Evolutionary conservation across 1,140 invertebrate genomes (phyloP), one percentile per base, ranked within the genome.

Genomic region (Goniozus legneri): DNA sequence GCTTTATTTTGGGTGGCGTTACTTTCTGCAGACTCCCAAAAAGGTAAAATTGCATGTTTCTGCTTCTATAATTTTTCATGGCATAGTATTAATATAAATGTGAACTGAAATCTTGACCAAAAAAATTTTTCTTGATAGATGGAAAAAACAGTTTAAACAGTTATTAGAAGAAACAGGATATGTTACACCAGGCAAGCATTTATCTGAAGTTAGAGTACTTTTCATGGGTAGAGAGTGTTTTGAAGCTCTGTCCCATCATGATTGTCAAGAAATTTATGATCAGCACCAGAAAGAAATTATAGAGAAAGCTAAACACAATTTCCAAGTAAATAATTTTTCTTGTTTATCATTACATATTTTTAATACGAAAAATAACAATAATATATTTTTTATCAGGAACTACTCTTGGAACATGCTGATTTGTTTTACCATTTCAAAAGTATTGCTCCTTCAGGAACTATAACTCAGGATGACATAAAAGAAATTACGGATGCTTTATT

Each of bases 161-260:
- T 77, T 97, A 19, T 77, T 98, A 45, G 91, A 95, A 69, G 93
- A 97, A 72, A 95, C 92, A 2, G 90, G 91, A 1, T 95, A 95
- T 69, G 92, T 97, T 15, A 91, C 88, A 10, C 92, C 94, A 8
- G 95, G 95, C 3, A 95, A 97, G 75, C 84, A 88, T 57, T 76
- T 98, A 43, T 86, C 88, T 3, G 95, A 98, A 77, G 90, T 97
- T 21, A 80, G 92, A 53, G 91, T 97, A 6, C 79, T 95, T 30
- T 94, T 98, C 66, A 91, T 96, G 85, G 95, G 94, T 0, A 82
- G 94, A 20, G 93, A 97, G 69, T 96, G 94, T 65, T 97, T 93
- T 70, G 92, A 95, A 72, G 87, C 88, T 1, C 78, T 98, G 16
- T 86, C 89, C 0, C 92, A 95, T 64, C 82, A 87, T 36, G 94